Evolutionary conservation across 2,113 vertebrate genomes (phyloP), one percentile per base, ranked within the genome.

Genomic region (Aegotheles bennettii): DNA sequence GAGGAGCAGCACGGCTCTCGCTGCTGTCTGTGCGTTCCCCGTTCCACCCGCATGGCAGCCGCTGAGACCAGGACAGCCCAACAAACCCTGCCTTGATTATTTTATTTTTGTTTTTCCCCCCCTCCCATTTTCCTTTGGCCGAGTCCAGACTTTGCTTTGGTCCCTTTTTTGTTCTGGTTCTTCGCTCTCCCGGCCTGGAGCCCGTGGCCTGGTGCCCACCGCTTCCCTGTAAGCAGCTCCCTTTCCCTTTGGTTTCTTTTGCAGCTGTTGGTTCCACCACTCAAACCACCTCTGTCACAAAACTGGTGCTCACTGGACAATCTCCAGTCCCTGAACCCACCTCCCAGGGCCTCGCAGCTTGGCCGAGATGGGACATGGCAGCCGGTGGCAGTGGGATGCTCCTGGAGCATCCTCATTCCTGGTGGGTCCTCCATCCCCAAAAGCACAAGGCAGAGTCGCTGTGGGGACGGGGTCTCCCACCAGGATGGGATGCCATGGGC

Each of bases 271-370:
- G 56, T 95, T 87, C 74, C 88, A 85, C 87, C 63, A 82, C 76
- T 89, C 92, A 90, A 42, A 76, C 86, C 78, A 94, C 93, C 95
- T 97, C 94, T 75, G 89, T 96, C n/a, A 94, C 9, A 3, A 94
- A 93, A 95, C 94, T 96, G 97, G 97, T 97, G 97, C 97, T 97
- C 61, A 95, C 96, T 97, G 96, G 96, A 97, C 6, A 2, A 94
- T 64, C 87, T 97, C 97, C 95, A 95, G 95, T 95, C 85, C 94
- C 91, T 80, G 74, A 95, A 84, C 81, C 45, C 83, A 78, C 71
- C 65, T 92, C 60, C 33, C 13, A 50, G 53, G 90, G 75, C 80
- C 13, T 70, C 51, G 33, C 54, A 84, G 64, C 84, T 91, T 69
- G 90, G 67, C 84, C 90, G 83, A 78, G 91, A 70, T 31, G 82